Base-by-base conservation (phyloP, 2,797 vertebrate species). In the Molothrus aeneus region DNA sequence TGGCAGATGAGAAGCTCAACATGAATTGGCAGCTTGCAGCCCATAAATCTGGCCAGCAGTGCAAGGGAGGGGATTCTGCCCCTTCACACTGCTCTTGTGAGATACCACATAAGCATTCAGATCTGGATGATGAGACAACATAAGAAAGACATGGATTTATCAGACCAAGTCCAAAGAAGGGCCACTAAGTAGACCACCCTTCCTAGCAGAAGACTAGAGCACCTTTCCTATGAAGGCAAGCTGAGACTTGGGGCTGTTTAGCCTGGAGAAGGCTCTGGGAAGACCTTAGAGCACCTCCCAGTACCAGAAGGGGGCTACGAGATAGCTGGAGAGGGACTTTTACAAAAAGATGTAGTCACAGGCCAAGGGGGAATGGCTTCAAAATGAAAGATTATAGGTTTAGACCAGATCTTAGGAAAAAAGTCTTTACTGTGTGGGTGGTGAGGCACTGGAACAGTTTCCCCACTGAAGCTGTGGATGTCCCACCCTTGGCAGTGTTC, bases 251-350 rank as follows among this genome's bases (percentile, higher is more conserved):
- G 3, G 14, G 14, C 17, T 68, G 20, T 34, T 54, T 31, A 40
- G 61, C 10, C 31, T 47, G 26, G 17, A 42, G 14, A 64, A 71
- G 7, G 22, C 24, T 24, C n/a, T 22, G 6, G 10, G 13, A n/a
- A 59, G 25, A 80, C 14, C 10, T 53, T 31, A 22, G n/a, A 47
- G 17, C 29, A 66, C 7, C 25, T 28, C 18, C 25, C 54, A 26
- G 29, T 26, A 60, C 21, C 8, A 11, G 47, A 59, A 29, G 9
- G 1, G 3, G 7, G 13, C 22, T 45, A 29, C 0, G 1, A 38
- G 29, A 18, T 17, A 51, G 24, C 4, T 34, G n/a, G 25, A 61
- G 15, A 68, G 6, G 40, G 34, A 68, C 17, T 68, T 60, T 34
- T 28, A 47, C 20, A 60, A 47, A 34, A 80, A 13, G 29, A 60